Conservation (phyloP, 2,888 invertebrate genomes). For the Oligia fasciuncula region DNA sequence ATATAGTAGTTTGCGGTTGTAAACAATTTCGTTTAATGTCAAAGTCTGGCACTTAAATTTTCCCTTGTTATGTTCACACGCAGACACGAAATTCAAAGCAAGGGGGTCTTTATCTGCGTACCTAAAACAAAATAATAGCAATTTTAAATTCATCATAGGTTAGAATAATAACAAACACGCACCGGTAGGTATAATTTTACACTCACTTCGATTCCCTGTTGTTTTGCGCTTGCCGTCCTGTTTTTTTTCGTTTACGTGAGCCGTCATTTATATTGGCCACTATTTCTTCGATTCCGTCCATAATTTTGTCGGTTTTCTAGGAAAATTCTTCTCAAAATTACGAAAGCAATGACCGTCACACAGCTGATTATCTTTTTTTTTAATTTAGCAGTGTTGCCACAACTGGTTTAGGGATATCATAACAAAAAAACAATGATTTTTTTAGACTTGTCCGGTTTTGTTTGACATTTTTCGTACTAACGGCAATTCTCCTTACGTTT, state of each 20-base stretch:
- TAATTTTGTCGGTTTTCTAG: slow-evolving; percentile 23
- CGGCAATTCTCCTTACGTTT: slow-evolving; percentile 8
- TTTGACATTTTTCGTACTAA: slow-evolving; percentile 16
- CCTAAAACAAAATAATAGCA: background rate
- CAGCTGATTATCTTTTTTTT: too few species aligned
- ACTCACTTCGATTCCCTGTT: too few species aligned
- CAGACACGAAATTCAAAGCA: slow-evolving; percentile 28
- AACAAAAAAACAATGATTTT: too few species aligned
- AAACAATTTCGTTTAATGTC: slow-evolving; percentile 38
- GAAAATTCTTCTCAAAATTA: slow-evolving; percentile 21
- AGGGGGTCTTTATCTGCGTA: slow-evolving; percentile 34
- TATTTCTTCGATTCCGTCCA: slow-evolving; percentile 23
- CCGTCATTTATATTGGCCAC: slow-evolving; percentile 24
- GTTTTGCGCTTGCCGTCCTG: slow-evolving; percentile 4
- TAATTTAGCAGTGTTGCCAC: too few species aligned
- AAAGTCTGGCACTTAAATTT: slow-evolving; percentile 1
- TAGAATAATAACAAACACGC: slow-evolving; percentile 20
- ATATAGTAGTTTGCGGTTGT: slow-evolving; percentile 31
- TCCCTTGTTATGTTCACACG: slow-evolving; percentile 28
- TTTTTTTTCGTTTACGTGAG: slow-evolving; percentile 8
- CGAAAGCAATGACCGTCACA: slow-evolving; percentile 9
- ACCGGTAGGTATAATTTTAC: too few species aligned
- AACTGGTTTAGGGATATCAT: too few species aligned
- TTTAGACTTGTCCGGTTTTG: background rate
- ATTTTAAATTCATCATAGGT: slow-evolving; percentile 7